A percentile compares a stretch with the other conserved stretches of the same genome.
Conservation (phyloP, 2,888 invertebrate species). For the Leucoptera coffeella region DNA sequence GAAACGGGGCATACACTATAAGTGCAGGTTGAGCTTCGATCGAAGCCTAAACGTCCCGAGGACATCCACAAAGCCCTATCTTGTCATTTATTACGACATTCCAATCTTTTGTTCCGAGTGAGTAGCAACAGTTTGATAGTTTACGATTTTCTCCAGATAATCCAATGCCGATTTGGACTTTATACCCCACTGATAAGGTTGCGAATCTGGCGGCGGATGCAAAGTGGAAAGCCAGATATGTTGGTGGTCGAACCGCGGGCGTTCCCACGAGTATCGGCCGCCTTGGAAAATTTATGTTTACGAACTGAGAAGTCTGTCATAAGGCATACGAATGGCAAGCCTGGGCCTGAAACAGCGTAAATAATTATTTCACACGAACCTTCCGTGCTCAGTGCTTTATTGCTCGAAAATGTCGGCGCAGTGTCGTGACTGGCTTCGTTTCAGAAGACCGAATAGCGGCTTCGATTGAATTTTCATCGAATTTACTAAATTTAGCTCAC, state of each 20-base stretch:
- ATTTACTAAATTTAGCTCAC: no score
- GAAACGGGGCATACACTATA: no score
- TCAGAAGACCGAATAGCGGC: no score
- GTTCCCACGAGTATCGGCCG: slow-evolving; percentile 45
- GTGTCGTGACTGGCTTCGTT: no score
- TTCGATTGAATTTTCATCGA: no score
- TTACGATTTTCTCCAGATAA: slow-evolving; percentile 29
- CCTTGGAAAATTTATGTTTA: slow-evolving; percentile 49
- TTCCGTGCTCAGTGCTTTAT: neutral
- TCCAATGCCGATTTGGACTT: slow-evolving; percentile 6
- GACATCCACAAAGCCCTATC: no score
- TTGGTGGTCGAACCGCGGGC: slow-evolving; percentile 41
- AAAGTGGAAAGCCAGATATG: slow-evolving; percentile 45
- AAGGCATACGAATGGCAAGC: slow-evolving; percentile 39
- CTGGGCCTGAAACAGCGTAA: slow-evolving; percentile 40
- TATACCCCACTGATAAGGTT: slow-evolving; percentile 10
- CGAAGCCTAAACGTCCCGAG: no score
- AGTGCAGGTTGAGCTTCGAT: no score
- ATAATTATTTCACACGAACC: slow-evolving; percentile 38
- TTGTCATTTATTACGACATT: no score
- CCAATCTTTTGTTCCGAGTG: no score
- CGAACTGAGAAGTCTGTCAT: slow-evolving; percentile 50
- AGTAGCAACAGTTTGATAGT: slow-evolving; percentile 17
- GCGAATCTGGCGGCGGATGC: slow-evolving; percentile 11
- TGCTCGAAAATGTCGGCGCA: no score